Percentiles rank a stretch among this genome's conserved stretches.
Evolutionary conservation across 2,888 invertebrate genomes (phyloP).

Genomic region (Noctua janthe): DNA sequence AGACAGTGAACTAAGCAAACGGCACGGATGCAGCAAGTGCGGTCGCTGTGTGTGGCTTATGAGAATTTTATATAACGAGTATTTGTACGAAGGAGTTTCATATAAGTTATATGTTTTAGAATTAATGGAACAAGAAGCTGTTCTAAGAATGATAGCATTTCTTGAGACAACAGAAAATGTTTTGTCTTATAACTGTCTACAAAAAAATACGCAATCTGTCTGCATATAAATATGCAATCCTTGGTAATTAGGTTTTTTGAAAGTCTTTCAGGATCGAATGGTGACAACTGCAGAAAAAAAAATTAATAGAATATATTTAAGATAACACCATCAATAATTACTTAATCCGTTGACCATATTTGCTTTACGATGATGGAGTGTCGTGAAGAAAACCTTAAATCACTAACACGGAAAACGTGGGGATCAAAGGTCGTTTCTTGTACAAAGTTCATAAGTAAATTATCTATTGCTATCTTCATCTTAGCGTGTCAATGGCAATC

Average conservation of each 20-base stretch:
- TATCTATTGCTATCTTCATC: not conserved
- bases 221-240: no score
- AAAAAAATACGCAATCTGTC: no score
- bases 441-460: not conserved
- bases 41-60: conserved; percentile 20
- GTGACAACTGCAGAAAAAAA: not conserved
- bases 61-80: conserved; percentile 15
- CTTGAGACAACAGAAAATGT: not conserved
- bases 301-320: not conserved
- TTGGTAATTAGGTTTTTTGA: not conserved
- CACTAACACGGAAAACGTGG: not conserved
- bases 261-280: not conserved
- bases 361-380: not conserved
- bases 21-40: conserved; percentile 12
- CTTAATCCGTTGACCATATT: not conserved
- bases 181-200: not conserved
- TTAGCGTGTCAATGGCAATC: no score
- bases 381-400: not conserved
- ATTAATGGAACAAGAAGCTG: not conserved
- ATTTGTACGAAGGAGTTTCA: conserved; percentile 16
- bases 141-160: not conserved
- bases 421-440: not conserved
- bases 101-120: conserved; percentile 8
- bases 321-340: not conserved
- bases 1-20: conserved; percentile 39